Evolutionary conservation across 2,888 invertebrate species (phyloP).

Genomic region (Enchytraeus crypticus): DNA sequence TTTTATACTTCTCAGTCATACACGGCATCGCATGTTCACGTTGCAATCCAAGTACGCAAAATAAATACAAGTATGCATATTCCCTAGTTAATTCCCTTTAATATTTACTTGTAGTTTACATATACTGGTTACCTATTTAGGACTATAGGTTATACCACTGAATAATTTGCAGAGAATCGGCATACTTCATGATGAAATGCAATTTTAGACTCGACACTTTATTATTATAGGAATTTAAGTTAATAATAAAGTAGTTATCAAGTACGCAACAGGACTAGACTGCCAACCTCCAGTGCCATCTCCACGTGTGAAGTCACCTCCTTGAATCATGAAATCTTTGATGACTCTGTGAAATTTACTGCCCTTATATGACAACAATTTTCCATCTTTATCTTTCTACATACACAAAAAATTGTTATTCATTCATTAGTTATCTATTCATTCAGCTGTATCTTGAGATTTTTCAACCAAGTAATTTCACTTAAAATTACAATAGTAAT

Average conservation of each 20-base stretch:
- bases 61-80: no score
- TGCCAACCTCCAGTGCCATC: conserved; percentile 77
- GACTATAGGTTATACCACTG: neutral
- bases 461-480: neutral
- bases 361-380: conserved; percentile 58
- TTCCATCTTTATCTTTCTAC: conserved; percentile 24
- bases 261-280: no score
- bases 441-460: neutral
- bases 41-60: no score
- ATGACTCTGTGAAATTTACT: conserved; percentile 77
- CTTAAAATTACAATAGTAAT: neutral
- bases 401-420: no score
- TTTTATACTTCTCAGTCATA: no score
- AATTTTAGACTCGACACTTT: no score
- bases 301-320: conserved; percentile 87
- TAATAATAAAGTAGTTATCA: neutral
- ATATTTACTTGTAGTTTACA: no score
- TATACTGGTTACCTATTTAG: no score
- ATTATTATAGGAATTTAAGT: neutral
- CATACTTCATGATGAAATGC: neutral
- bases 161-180: neutral
- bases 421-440: neutral
- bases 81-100: no score
- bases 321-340: conserved; percentile 84
- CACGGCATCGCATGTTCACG: no score